Conservation (phyloP, 1,140 invertebrate species). For the Andrena cerasifolii region DNA sequence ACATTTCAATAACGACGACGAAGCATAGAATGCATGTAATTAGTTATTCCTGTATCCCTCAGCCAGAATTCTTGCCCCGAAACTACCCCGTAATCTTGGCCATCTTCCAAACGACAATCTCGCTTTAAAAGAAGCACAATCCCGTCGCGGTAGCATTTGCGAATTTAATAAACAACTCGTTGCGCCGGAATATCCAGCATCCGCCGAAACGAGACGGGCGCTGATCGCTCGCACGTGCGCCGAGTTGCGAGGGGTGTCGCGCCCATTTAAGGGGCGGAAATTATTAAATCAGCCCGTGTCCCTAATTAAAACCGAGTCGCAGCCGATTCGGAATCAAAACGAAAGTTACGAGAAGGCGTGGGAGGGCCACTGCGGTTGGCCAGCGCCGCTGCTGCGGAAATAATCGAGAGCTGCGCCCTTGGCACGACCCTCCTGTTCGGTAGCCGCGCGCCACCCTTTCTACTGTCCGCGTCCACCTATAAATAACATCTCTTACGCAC, state of each 20-base stretch:
- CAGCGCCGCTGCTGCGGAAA: constrained; percentile 15
- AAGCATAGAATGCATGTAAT: not conserved
- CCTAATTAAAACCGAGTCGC: constrained; percentile 51
- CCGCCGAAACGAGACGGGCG: not conserved
- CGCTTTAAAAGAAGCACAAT: not conserved
- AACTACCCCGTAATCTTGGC: not conserved
- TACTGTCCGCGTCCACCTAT: constrained; percentile 15
- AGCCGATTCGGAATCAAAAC: constrained; percentile 28
- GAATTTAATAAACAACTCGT: not conserved
- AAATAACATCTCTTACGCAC: constrained; percentile 49
- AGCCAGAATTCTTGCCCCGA: too few relatives aligned
- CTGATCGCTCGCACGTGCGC: constrained; percentile 8
- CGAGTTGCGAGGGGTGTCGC: not conserved
- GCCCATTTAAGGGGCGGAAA: constrained; percentile 8
- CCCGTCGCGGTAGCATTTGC: not conserved
- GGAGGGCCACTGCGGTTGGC: not conserved
- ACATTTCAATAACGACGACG: too few relatives aligned
- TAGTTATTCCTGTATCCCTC: constrained; percentile 7
- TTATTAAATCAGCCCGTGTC: constrained; percentile 49
- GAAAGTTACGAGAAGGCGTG: constrained; percentile 1
- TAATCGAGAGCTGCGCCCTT: constrained; percentile 41
- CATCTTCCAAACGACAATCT: constrained; percentile 1
- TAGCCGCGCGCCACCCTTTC: constrained; percentile 17
- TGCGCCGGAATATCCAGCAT: not conserved
- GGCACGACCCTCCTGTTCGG: constrained; percentile 26